These are phyloP conservation scores for Conopomorpha cramerella DNA, from an alignment of 1,140 invertebrate genomes.

Conservation along the genomic window DNA sequence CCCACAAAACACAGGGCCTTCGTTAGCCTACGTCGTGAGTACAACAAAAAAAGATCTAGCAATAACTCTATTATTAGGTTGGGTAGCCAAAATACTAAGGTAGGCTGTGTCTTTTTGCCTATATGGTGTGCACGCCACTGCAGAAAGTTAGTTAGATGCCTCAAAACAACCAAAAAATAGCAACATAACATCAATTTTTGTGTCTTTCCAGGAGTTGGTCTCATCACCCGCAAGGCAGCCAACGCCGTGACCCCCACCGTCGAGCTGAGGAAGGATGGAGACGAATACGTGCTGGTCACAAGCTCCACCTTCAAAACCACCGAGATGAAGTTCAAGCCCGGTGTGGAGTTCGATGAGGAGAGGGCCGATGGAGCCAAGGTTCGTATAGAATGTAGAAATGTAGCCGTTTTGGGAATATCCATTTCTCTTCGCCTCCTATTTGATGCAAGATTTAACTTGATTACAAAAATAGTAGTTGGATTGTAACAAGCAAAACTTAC, in stretches of 20 bases:
- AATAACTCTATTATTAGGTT: too few species aligned
- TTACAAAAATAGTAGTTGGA: too few species aligned
- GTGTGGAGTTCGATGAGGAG: constrained; percentile 81
- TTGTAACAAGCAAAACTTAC: too few species aligned
- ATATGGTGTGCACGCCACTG: background rate
- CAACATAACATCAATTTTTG: background rate
- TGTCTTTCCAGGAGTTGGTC: constrained; percentile 69
- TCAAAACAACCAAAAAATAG: too few species aligned
- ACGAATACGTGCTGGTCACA: constrained; percentile 73
- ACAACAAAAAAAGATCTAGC: too few species aligned
- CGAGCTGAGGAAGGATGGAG: constrained; percentile 68
- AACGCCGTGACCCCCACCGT: constrained; percentile 72
- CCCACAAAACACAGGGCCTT: background rate
- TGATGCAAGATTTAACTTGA: too few species aligned
- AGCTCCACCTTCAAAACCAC: constrained; percentile 83
- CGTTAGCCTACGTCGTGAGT: too few species aligned
- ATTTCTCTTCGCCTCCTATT: too few species aligned
- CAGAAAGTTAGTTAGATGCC: background rate
- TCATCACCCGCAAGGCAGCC: constrained; percentile 75
- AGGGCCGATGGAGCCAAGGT: constrained; percentile 83
- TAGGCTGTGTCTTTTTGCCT: background rate
- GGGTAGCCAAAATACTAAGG: too few species aligned
- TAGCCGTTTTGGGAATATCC: too few species aligned
- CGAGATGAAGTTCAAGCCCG: constrained; percentile 78
- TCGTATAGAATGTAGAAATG: too few species aligned